Evolutionary conservation across 2,888 invertebrate species (phyloP), one percentile per base, ranked within the genome.

Genomic region (Cheilosia vernalis): DNA sequence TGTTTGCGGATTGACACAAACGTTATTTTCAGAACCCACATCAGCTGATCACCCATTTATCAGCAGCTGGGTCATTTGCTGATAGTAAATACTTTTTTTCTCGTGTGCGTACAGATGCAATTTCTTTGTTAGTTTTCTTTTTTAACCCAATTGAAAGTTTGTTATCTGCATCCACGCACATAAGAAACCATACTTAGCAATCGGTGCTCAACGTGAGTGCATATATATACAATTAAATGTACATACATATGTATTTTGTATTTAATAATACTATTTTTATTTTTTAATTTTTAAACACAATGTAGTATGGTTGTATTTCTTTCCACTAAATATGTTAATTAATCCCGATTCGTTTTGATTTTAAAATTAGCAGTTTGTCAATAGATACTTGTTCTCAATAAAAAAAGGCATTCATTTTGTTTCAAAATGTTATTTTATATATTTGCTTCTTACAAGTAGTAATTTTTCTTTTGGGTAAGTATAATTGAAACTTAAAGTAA

Each of bases 171-270:
- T 21, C 9, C 0, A 24, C 51, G 27, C 51, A 51, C 15, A 51
- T 4, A 24, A 13, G 51, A 24, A 24, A 51, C 13, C 15, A 13
- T 24, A 24, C 24, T 51, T 27, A 27, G 4, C 15, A 15, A 21
- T 15, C 13, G 13, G 13, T 51, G 24, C n/a, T 24, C 51, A 51
- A 51, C 21, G 15, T 51, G 51, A 24, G 51, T 49, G 40, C 6
- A 66, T 47, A 53, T 53, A 76, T 47, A 30, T 51, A 69, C 13
- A 74, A 10, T 33, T 44, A 56, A 13, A 53, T 17, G 40, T 24
- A 27, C 17, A 67, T 42, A 27, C 17, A 67, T 42, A 67, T 42
- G 27, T 24, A 30, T 17, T 30, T 3, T 15, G 17, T 55, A 44
- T 37, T 37, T 37, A 13, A 37, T 37, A 3, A 3, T 13, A 1